Evolutionary conservation across 2,797 vertebrate species (phyloP).

Genomic region (Neosalanx taihuensis): DNA sequence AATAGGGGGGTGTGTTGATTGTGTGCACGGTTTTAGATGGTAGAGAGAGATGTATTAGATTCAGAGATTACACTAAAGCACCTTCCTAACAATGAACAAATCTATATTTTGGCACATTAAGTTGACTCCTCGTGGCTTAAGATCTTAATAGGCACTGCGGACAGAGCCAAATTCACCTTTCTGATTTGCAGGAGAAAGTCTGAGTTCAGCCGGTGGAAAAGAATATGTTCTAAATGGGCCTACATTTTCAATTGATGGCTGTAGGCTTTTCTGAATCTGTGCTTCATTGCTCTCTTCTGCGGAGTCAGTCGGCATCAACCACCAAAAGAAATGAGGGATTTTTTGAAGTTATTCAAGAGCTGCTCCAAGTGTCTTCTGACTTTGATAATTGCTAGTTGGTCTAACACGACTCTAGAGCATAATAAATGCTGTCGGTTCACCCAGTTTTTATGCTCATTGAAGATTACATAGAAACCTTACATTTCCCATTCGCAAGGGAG

Average conservation of each 20-base stretch:
- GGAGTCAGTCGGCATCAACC: slow-evolving; percentile 5
- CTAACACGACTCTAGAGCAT: not conserved
- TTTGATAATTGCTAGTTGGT: not conserved
- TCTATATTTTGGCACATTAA: not conserved
- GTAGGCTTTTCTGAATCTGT: slow-evolving; percentile 24
- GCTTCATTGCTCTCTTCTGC: slow-evolving; percentile 42
- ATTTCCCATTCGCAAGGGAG: not conserved
- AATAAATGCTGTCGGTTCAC: slow-evolving; percentile 2
- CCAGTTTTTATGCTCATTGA: not conserved
- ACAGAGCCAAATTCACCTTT: slow-evolving; percentile 1
- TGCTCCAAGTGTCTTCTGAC: not conserved
- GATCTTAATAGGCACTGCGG: not conserved
- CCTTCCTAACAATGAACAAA: not conserved
- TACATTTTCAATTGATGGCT: slow-evolving; percentile 40
- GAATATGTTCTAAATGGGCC: slow-evolving; percentile 34
- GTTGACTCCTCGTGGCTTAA: not conserved
- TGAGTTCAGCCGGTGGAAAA: slow-evolving; percentile 26
- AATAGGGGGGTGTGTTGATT: slow-evolving; percentile 42
- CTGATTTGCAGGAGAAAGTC: slow-evolving; percentile 15
- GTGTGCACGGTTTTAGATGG: slow-evolving; percentile 25
- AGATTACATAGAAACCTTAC: not conserved
- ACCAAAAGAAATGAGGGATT: too few species aligned
- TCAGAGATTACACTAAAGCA: not conserved
- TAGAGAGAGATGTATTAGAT: slow-evolving; percentile 5
- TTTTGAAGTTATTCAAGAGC: not conserved